Evolutionary conservation across 2,888 invertebrate species (phyloP), one percentile per base, ranked within the genome.

Genomic region (Melitaea athalia): DNA sequence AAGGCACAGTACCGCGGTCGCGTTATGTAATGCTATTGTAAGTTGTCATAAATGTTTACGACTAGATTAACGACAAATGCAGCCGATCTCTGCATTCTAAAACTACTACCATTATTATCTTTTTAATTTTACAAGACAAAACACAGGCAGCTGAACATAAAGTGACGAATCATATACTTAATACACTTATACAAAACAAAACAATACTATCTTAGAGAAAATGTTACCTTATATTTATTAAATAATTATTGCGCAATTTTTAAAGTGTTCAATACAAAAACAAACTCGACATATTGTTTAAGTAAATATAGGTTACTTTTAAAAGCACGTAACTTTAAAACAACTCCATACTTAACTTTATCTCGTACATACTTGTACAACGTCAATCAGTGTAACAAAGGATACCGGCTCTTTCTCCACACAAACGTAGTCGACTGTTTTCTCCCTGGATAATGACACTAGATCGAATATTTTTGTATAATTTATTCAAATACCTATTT

Each of bases 21-120:
- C 77, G 76, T 91, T 89, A 90, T 88, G 86, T 85, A 91, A 91
- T 78, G 77, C 80, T 80, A 86, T 87, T 89, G 86, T 88, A 86
- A 89, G 85, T 86, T 85, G 85, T 82, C 88, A 87, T 88, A 88
- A 88, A 89, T 85, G 81, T 85, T 85, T 85, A 86, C 80, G 65
- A 60, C 59, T 52, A 49, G 0, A 59, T 43, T 65, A 65, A 52
- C 59, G 65, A 60, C 60, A 60, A 65, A 43, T 65, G 15, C 10
- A 24, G 6, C 45, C 43, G 24, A 15, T 8, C 52, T n/a, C 31
- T 50, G 17, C 50, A 14, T 45, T 45, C 17, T 52, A 52, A 17
- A 50, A 24, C 24, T 5, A 12, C 31, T 15, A 14, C 31, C 6
- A 55, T 55, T 55, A 33, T 33, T 24, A 17, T 45, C 24, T 3